Conservation (phyloP, 2,797 vertebrate genomes). For the Poecile montanus region DNA sequence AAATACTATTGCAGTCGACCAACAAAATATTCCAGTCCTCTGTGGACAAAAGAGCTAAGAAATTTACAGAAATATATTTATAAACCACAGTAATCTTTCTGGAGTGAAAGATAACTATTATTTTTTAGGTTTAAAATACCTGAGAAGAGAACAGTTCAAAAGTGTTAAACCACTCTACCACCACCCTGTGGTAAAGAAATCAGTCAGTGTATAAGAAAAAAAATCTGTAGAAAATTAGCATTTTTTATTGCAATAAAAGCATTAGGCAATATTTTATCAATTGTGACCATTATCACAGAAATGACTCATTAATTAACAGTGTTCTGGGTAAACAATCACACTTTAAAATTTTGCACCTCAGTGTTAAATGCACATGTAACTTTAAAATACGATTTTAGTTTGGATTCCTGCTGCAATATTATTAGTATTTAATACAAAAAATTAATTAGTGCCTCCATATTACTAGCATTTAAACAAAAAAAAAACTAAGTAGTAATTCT, state of each 20-base stretch:
- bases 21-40: background rate
- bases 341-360: background rate
- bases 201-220: background rate
- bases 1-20: background rate
- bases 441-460: background rate
- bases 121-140: background rate
- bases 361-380: background rate
- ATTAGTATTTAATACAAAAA: conserved; percentile 74
- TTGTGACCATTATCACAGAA: background rate
- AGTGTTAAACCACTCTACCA: conserved; percentile 35
- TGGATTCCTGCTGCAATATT: background rate
- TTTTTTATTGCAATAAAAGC: background rate
- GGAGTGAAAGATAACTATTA: background rate
- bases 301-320: background rate
- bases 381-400: background rate
- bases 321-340: background rate
- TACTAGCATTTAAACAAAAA: conserved; percentile 73
- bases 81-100: background rate
- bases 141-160: background rate
- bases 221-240: background rate
- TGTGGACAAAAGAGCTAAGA: background rate
- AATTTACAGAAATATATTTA: background rate
- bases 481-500: conserved; percentile 67
- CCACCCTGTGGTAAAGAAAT: conserved; percentile 19
- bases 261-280: background rate